Evolutionary conservation across 2,888 invertebrate genomes (phyloP), one percentile per base, ranked within the genome.

Genomic region (Axea sp.): DNA sequence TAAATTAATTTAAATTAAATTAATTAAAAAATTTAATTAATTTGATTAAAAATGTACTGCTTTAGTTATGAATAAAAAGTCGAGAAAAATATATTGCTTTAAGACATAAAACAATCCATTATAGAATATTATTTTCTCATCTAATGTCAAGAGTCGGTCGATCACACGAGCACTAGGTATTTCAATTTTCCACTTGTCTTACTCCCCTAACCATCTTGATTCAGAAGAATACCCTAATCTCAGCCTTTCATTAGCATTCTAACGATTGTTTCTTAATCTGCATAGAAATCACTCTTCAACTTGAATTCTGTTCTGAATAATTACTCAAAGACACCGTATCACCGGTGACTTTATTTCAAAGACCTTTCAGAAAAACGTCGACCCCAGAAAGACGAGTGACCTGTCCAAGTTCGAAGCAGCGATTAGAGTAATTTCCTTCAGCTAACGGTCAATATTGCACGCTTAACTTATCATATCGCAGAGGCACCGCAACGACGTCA

Each of bases 391-490:
- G n/a, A n/a, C n/a, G n/a, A 28, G 33, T 24, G 9, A 24, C 24
- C 3, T 7, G 5, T 24, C 24, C 24, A 1, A 6, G 7, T 7
- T 24, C 12, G 30, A 35, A 24, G 9, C 33, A 19, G 19, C 45
- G 65, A 73, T 73, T 51, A 53, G 67, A 30, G 49, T 30, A 67
- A 73, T 62, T 62, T 62, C 62, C 73, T 62, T 62, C 9, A 12
- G 31, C 41, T 67, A 62, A 73, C 73, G 68, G 68, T 69, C 68
- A 68, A 74, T 74, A 74, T 68, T 57, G 67, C 43, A n/a, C 31
- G 73, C 68, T 68, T 60, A 68, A 62, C 67, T 62, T 73, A 57
- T 65, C 65, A 33, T 68, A 45, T 51, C 62, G 57, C 51, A 39
- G 28, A 17, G 22, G 30, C 28, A 33, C 37, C 55, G 31, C 35